Conservation (phyloP, 2,888 invertebrate species). For the Chymomyza caudatula region DNA sequence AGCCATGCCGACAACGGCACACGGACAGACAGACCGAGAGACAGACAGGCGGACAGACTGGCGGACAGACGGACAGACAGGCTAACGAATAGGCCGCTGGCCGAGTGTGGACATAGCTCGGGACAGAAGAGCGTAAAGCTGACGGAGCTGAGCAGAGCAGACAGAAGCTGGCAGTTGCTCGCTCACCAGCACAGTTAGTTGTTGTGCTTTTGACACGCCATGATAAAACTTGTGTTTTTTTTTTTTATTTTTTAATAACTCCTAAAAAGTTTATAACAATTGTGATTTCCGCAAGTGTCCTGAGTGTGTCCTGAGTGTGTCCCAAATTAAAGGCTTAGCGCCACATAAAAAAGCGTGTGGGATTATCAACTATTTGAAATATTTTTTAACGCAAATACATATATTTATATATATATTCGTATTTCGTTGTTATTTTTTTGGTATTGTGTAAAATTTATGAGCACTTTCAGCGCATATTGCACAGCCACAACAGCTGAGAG, state of each 20-base stretch:
- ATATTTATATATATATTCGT: background rate
- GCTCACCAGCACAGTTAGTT: conserved; percentile 18
- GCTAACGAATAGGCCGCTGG: background rate
- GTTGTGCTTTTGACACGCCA: conserved; percentile 24
- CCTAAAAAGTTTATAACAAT: background rate
- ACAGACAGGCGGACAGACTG: background rate
- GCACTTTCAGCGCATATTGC: background rate
- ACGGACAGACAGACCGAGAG: background rate
- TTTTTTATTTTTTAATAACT: background rate
- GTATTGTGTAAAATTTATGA: background rate
- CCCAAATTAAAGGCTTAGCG: too few species aligned
- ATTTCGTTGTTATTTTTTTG: background rate
- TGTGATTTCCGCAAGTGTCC: too few species aligned
- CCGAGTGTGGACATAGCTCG: conserved; percentile 11
- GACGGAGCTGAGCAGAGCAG: background rate
- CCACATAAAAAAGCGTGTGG: background rate
- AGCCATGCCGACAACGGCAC: background rate
- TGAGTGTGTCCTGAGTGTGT: too few species aligned
- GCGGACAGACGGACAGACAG: background rate
- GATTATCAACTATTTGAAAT: background rate
- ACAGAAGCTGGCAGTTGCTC: conserved; percentile 14
- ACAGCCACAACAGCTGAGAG: background rate
- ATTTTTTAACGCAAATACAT: background rate
- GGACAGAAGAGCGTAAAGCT: background rate
- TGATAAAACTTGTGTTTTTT: background rate